A percentile compares a stretch with the other conserved stretches of the same genome.
These are phyloP conservation scores for Scolopax mira DNA, from an alignment of 2,113 vertebrate genomes.

Conservation along the genomic window DNA sequence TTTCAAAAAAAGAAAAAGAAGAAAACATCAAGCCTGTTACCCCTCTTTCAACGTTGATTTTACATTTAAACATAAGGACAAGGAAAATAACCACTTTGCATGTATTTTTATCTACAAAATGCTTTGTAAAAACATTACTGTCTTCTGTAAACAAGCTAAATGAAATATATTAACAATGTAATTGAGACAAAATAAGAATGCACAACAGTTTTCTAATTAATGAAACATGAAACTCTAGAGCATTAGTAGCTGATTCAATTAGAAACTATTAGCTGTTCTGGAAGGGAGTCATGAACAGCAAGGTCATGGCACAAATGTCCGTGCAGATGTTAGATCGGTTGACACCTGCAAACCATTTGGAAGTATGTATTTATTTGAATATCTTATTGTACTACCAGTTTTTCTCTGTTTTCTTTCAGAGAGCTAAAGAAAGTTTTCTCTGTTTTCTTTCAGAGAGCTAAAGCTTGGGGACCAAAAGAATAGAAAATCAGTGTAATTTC, in stretches of 20 bases:
- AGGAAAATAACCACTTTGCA: background rate
- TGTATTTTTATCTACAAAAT: background rate
- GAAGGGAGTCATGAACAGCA: conserved; percentile 42
- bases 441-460: conserved; percentile 66
- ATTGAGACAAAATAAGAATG: conserved; percentile 1
- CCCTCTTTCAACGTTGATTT: background rate
- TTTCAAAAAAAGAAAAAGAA: background rate
- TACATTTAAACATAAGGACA: background rate
- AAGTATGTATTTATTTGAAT: conserved; percentile 80
- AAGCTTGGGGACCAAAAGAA: conserved; percentile 11
- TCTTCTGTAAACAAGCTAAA: conserved; percentile 18
- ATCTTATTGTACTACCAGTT: conserved; percentile 78
- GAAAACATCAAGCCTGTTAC: background rate
- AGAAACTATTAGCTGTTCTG: conserved; percentile 68
- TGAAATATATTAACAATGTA: background rate
- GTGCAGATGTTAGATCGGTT: conserved; percentile 71
- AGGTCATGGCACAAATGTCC: conserved; percentile 51
- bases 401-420: conserved; percentile 74
- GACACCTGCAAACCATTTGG: conserved; percentile 85
- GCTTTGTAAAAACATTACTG: background rate
- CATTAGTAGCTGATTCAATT: conserved; percentile 75
- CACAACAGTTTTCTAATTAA: conserved; percentile 15
- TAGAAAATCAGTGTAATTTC: conserved; percentile 41
- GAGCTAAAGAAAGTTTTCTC: too few species aligned
- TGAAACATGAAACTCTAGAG: conserved; percentile 26